Base-by-base conservation (phyloP, 2,888 invertebrate genomes). In the Mesorhabditis sp. region DNA sequence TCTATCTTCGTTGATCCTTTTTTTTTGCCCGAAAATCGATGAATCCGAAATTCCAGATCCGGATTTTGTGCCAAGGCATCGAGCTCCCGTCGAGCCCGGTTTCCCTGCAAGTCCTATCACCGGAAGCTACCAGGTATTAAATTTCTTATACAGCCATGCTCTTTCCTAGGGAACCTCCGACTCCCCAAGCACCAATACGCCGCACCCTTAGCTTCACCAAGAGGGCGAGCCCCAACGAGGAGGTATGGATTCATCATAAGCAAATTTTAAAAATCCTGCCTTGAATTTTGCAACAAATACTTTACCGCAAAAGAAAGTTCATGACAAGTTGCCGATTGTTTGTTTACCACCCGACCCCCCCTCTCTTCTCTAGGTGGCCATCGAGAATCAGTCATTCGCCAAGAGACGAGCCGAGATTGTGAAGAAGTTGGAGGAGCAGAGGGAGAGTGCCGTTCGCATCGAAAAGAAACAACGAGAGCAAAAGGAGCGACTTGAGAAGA, bases 41-140 rank as follows among this genome's bases (percentile, higher is more conserved):
- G 28, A 28, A 28, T 28, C 28, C 28, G 28, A 28, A 28, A 50
- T 50, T 83, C 10, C 75, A 84, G 84, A 80, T 83, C 45, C 84
- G 81, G 58, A 83, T 84, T 67, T 78, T 77, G 72, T 84, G 84
- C 70, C 78, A 79, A 73, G 81, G 80, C 62, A 70, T 74, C 28
- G 83, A 84, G 64, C 73, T 85, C 28, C 78, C 79, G 66, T 79
- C 81, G 63, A 80, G 80, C 69, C 84, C 84, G 43, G 77, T 85
- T n/a, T 70, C 75, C 6, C 68, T 84, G 58, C 74, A 78, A 67
- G 84, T 83, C 45, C 74, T 76, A 62, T 74, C 75, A 5, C 70
- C 76, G n/a, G 76, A 78, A 66, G 72, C 58, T 10, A 50, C 10
- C 58, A 50, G 58, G 58, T 10, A 50, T 7, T 50, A 50, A 50